Base-by-base conservation (phyloP, 2,888 invertebrate genomes). In the Tetropium fuscum region DNA sequence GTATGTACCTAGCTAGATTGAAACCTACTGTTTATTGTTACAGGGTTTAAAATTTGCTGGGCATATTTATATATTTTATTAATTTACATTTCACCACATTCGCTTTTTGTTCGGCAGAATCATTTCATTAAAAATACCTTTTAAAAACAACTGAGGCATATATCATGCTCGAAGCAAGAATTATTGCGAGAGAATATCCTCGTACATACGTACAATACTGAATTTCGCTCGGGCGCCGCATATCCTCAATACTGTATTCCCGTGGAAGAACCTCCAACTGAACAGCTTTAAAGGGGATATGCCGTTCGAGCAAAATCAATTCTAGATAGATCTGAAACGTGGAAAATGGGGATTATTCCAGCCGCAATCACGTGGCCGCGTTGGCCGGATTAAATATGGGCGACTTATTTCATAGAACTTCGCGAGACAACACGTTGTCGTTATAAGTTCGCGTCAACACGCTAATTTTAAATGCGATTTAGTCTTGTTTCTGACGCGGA, bases 251-350 rank as follows among this genome's bases (percentile, higher is more conserved):
- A 74, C 73, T 74, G 69, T 65, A 63, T 74, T 62, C 75, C 73
- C 63, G 71, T 69, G 70, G 74, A n/a, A 74, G 73, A 74, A 74
- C 73, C 73, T 71, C 74, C 73, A 74, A 72, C 74, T 71, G 72
- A 73, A 75, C 71, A 74, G 73, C 73, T 74, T 75, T 76, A 76
- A 76, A 76, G 76, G 73, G 71, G 76, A 76, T 75, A 74, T 75
- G 71, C 71, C 66, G 69, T 67, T 72, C 69, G 65, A 65, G 69
- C 73, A 75, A 75, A 76, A 76, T 76, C 76, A 76, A 76, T 76
- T 71, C 74, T 64, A 51, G 58, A 47, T 45, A 18, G 47, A 40
- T 20, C 15, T 8, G 36, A 40, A 44, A 20, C 15, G 36, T 10
- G 44, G 20, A 36, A 36, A 32, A 44, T 22, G 15, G 34, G 41